Percentiles rank a stretch among this genome's conserved stretches.
Evolutionary conservation across 92 coral and sea anemone species (phyloP).

Genomic region (Pocillopora meandrina): DNA sequence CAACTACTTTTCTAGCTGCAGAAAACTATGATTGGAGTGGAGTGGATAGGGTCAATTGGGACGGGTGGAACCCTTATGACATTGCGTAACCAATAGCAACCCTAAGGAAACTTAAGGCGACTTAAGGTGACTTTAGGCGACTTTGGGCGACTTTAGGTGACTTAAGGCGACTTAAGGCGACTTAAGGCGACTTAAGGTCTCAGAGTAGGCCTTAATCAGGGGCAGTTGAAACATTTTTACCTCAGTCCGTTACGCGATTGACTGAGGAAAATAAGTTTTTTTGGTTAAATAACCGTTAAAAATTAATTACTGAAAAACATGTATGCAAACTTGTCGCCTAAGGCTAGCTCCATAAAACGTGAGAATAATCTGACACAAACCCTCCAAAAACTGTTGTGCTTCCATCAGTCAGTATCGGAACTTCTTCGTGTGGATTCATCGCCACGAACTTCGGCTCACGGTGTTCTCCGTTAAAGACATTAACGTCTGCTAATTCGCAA

Average conservation of each 20-base stretch:
- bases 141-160: too few species aligned
- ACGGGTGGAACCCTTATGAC: too few species aligned
- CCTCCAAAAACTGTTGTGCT: slow-evolving; percentile 77
- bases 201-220: neutral
- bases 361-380: slow-evolving; percentile 49
- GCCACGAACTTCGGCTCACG: slow-evolving; percentile 62
- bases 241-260: neutral
- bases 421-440: slow-evolving; percentile 83
- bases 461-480: slow-evolving; percentile 80
- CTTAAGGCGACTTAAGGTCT: too few species aligned
- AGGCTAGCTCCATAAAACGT: neutral
- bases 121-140: too few species aligned
- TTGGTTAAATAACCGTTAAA: neutral
- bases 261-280: neutral
- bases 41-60: too few species aligned
- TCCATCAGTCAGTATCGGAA: slow-evolving; percentile 83
- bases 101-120: too few species aligned
- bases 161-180: too few species aligned
- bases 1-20: too few species aligned
- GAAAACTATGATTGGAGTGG: too few species aligned
- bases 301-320: neutral
- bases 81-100: too few species aligned
- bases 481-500: slow-evolving; percentile 74
- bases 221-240: neutral
- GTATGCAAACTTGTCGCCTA: neutral